Evolutionary conservation across 2,888 invertebrate genomes (phyloP), one percentile per base, ranked within the genome.

Genomic region (Drosophila atroscutellata): DNA sequence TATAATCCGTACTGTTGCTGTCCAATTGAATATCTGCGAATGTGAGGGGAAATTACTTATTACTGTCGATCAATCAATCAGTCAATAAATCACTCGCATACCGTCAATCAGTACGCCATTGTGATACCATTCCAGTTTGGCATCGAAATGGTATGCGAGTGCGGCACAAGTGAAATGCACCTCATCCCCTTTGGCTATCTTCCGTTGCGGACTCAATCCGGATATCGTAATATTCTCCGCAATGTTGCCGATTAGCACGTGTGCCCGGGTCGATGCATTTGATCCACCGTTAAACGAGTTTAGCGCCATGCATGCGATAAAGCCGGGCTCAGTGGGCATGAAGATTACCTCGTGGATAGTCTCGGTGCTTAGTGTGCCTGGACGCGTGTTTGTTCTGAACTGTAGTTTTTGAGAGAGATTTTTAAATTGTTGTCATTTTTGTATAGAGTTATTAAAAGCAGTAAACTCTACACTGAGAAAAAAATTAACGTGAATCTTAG

Each of bases 111-210:
- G 71, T 24, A 76, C 75, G n/a, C 88, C 89, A 51, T 92, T 72
- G 36, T 83, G 82, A 45, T 88, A 92, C 96, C 96, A 96, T 20
- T 90, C 79, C 3, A 95, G 89, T 15, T 93, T 83, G 4, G 93
- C 89, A 0, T 94, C 93, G 75, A 94, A 95, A 71, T 94, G 93
- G 75, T 94, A 94, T 24, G 94, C 92, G 0, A 95, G 94, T 0
- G 94, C 95, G 3, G 94, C 94, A 89, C 96, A 96, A 7, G 92
- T 94, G 8, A 96, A 78, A 20, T 91, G 92, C 0, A 95, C 86
- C 62, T 94, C 86, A 74, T 96, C 95, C 0, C 94, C 95, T 36
- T 93, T 93, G 0, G 95, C 94, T 42, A 94, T 93, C 36, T 92
- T 91, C 1, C 91, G 91, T 24, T 84, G 72, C 34, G 89, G 91